Percentiles rank a stretch among this genome's conserved stretches.
Evolutionary conservation across 2,113 vertebrate genomes (phyloP).

Genomic region (pig (Sus scrofa)): DNA sequence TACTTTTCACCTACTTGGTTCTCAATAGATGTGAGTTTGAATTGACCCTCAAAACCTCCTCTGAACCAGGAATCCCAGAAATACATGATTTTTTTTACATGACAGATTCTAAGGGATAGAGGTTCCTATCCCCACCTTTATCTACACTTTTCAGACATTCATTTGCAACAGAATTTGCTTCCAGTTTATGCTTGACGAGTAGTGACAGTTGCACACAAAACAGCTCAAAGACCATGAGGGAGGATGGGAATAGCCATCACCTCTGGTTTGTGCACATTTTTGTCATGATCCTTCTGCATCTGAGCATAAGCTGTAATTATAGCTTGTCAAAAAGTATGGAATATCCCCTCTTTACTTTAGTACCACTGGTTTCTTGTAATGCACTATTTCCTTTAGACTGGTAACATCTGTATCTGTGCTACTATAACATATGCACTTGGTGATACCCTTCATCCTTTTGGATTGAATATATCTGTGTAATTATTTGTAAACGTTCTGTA

Average conservation of each 20-base stretch:
- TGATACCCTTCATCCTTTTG: background rate
- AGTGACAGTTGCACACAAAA: background rate
- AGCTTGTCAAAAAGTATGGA: constrained; percentile 45
- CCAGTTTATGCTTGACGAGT: background rate
- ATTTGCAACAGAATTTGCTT: constrained; percentile 22
- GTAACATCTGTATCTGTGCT: background rate
- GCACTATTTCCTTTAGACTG: background rate
- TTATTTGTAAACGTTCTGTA: background rate
- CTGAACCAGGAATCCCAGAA: constrained; percentile 22
- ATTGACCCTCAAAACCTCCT: background rate
- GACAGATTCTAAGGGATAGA: background rate
- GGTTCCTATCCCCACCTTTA: background rate
- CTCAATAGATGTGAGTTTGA: background rate
- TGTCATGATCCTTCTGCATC: background rate
- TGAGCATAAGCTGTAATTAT: background rate
- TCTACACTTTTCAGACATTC: background rate
- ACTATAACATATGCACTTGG: background rate
- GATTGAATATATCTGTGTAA: background rate
- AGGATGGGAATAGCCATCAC: background rate
- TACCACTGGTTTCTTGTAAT: constrained; percentile 18
- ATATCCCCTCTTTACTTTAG: constrained; percentile 31
- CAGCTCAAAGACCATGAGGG: background rate
- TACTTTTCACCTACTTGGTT: background rate
- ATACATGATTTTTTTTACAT: background rate
- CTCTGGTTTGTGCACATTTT: background rate